Base-by-base conservation (phyloP, 1,140 invertebrate genomes). In the Copidosoma floridanum region DNA sequence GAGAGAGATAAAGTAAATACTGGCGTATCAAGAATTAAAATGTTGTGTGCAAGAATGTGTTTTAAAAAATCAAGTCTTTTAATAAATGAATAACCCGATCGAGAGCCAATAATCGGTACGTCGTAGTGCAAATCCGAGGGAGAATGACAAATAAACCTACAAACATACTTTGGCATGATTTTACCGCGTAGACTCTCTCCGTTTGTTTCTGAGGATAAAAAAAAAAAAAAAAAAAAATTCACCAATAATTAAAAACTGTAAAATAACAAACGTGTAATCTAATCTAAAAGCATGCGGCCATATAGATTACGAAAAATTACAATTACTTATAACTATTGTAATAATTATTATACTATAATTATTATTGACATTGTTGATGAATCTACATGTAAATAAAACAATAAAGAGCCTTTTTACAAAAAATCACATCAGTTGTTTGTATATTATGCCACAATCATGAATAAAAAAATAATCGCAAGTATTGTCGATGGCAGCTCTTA, bases 371-470 rank as follows among this genome's bases (percentile, higher is more conserved):
- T 74, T 76, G 71, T 74, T 72, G 68, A 75, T 67, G 63, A 51
- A 73, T 74, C 68, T 76, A 73, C 68, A 69, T 75, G 74, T 76
- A 76, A 75, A 76, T 75, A 75, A 73, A 71, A n/a, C n/a, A 59
- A 70, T 74, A 68, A 72, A 74, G 64, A 72, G 56, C 68, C 74
- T 75, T 75, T 76, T 76, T 76, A 68, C 71, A 71, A 72, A 58
- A 57, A 26, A n/a, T 16, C 12, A 32, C 12, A 32, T 32, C 29
- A 12, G n/a, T n/a, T n/a, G n/a, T n/a, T n/a, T n/a, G n/a, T n/a
- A n/a, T n/a, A n/a, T n/a, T n/a, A n/a, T n/a, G n/a, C n/a, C n/a
- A n/a, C n/a, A n/a, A n/a, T n/a, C n/a, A n/a, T n/a, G n/a, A n/a
- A n/a, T n/a, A n/a, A n/a, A n/a, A n/a, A n/a, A n/a, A n/a, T n/a